Base-by-base conservation (phyloP, 1,140 invertebrate species). In the Microplitis mediator region DNA sequence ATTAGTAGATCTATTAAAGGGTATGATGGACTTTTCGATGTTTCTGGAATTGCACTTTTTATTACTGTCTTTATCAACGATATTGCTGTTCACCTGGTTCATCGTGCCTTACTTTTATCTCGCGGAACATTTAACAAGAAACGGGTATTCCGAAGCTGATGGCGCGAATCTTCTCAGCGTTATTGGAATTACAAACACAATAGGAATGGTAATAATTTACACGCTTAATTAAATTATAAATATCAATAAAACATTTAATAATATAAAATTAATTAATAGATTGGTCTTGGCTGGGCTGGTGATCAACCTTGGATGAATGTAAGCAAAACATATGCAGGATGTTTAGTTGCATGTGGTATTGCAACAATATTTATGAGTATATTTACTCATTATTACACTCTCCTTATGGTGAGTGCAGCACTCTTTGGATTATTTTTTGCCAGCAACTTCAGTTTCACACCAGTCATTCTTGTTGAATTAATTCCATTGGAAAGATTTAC, bases 81-180 rank as follows among this genome's bases (percentile, higher is more conserved):
- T 96, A 75, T 89, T 96, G 50, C 88, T 97, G 16, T 96, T 96
- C 84, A 93, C 92, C 76, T 97, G 94, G 93, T 95, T 95, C 82
- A 95, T 96, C 77, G 93, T 96, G 62, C 95, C 95, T 45, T 97
- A 97, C 87, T 94, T 97, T 81, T 97, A 95, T 83, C 87, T 96
- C 31, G 92, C 93, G 56, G 94, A 95, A 69, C 90, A 91, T 79
- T 88, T 93, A 84, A 89, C 87, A 34, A 86, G 88, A 39, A 88
- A 90, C 73, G 87, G 88, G 0, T 93, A 93, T 76, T 87, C 88
- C 6, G 91, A 94, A 73, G 89, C 91, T n/a, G 89, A 92, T 60
- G 92, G 91, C 51, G 94, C 95, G 2, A 89, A 90, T 71, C 88
- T 95, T 64, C 89, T 96, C 68, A 95, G 94, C 71, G 89, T 93